Percentiles rank a stretch among this genome's conserved stretches.
Conservation (phyloP, 2,797 vertebrate species). For the Poeciliopsis gracilis region DNA sequence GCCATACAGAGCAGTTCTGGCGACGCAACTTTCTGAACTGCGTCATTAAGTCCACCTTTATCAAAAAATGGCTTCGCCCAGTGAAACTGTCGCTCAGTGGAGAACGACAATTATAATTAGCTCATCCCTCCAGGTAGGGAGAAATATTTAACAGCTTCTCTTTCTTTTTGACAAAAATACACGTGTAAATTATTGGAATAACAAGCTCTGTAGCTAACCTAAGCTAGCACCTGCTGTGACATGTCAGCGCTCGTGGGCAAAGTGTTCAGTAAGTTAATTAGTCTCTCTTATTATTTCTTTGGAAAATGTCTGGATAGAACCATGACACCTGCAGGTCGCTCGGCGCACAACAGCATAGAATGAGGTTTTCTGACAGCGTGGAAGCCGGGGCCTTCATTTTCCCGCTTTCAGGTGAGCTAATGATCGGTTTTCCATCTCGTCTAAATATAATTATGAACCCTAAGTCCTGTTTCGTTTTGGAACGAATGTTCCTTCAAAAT, state of each 20-base stretch:
- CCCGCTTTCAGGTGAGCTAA: slow-evolving; percentile 87
- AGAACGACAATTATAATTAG: slow-evolving; percentile 89
- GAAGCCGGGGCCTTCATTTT: slow-evolving; percentile 87
- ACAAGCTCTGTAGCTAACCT: not conserved
- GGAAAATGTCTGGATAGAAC: slow-evolving; percentile 67
- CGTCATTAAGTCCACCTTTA: not conserved
- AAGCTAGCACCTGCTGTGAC: not conserved
- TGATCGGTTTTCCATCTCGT: not conserved
- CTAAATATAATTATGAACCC: not conserved
- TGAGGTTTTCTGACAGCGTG: slow-evolving; percentile 87
- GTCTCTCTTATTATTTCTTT: not conserved
- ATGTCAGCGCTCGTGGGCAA: not conserved
- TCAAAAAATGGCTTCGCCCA: slow-evolving; percentile 24
- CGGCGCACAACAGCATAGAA: slow-evolving; percentile 81
- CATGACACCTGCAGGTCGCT: slow-evolving; percentile 80
- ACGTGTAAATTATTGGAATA: not conserved
- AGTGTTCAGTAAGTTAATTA: not conserved
- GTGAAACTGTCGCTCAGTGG: slow-evolving; percentile 69
- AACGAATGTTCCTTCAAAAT: not conserved
- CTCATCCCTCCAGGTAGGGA: slow-evolving; percentile 81
- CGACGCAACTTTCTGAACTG: not conserved
- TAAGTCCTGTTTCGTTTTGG: not conserved
- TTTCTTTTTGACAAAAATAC: not conserved
- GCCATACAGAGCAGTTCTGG: not conserved
- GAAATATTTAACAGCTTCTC: not conserved